A percentile compares a stretch with the other conserved stretches of the same genome.
Evolutionary conservation across 2,797 vertebrate species (phyloP).

Genomic region (Distichodus sexfasciatus): DNA sequence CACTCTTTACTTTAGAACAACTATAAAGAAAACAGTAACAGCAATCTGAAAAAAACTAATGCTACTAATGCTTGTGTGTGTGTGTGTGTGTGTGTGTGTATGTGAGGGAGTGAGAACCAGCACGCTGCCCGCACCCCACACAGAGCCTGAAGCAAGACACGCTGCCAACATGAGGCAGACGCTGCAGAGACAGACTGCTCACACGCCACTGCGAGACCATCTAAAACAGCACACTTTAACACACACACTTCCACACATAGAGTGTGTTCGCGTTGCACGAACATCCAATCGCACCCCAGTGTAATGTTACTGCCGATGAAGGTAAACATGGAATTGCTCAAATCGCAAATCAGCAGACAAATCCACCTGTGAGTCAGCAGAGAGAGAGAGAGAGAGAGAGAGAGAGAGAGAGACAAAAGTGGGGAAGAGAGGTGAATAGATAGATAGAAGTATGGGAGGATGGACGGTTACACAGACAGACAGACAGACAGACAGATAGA

Average conservation of each 20-base stretch:
- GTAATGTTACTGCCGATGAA: no score
- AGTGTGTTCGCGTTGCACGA: no score
- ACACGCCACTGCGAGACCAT: constrained; percentile 3
- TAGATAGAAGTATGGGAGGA: background rate
- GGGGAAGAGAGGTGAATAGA: background rate
- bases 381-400: background rate
- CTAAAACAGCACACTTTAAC: background rate
- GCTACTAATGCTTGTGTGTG: no score
- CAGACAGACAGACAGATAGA: constrained; percentile 13
- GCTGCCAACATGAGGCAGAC: constrained; percentile 4
- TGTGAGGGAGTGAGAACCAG: background rate
- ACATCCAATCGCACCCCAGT: no score
- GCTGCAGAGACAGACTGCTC: constrained; percentile 15
- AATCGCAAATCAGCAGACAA: no score
- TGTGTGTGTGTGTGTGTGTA: background rate
- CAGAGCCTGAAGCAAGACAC: background rate
- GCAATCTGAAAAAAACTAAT: no score
- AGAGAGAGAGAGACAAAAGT: constrained; percentile 9
- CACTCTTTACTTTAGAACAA: no score
- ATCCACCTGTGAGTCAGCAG: no score
- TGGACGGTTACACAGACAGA: background rate
- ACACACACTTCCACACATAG: background rate
- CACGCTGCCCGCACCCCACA: background rate
- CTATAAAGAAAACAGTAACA: no score
- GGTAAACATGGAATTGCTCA: no score